Evolutionary conservation across 1,140 invertebrate genomes (phyloP), one percentile per base, ranked within the genome.

Genomic region (Oryctes rhinoceros): DNA sequence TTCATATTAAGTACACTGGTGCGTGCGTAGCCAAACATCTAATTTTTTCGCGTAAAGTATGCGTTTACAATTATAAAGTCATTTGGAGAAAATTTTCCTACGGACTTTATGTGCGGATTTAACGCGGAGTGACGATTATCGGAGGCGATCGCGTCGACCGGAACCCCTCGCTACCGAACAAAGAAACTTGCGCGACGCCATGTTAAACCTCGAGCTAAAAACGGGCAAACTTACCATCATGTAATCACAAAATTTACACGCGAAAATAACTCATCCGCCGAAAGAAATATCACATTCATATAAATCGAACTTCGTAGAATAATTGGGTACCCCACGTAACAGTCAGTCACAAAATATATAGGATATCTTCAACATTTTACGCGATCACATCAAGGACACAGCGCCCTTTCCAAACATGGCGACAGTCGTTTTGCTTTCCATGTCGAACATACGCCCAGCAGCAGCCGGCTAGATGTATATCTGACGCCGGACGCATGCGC

Each of bases 321-420:
- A 89, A 89, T 89, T 89, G 86, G 87, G 84, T 90, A 90, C 86
- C 86, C 88, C 89, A 90, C 89, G 89, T 90, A 88, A 89, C 85
- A 83, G 84, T 86, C 84, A 87, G 84, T 85, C 85, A 86, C 87
- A 86, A 87, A 87, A 87, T 89, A 88, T 87, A 88, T 87, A 84
- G 86, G 87, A 86, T 87, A 88, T 89, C 89, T 88, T 87, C 83
- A 87, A 88, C 89, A 90, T 90, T 88, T 88, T 88, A 86, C 85
- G 83, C 86, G 87, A 85, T 87, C 88, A 86, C 86, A 87, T 88
- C 88, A 90, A 71, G 49, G 49, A 89, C 90, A 87, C 87, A 87
- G 86, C 85, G 85, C 85, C 86, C 86, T 88, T 88, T 87, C 87
- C 87, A 89, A 91, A 91, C 90, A 91, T 91, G 90, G 91, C 90